Evolutionary conservation across 2,113 vertebrate species (phyloP).

Genomic region (Candoia aspera): DNA sequence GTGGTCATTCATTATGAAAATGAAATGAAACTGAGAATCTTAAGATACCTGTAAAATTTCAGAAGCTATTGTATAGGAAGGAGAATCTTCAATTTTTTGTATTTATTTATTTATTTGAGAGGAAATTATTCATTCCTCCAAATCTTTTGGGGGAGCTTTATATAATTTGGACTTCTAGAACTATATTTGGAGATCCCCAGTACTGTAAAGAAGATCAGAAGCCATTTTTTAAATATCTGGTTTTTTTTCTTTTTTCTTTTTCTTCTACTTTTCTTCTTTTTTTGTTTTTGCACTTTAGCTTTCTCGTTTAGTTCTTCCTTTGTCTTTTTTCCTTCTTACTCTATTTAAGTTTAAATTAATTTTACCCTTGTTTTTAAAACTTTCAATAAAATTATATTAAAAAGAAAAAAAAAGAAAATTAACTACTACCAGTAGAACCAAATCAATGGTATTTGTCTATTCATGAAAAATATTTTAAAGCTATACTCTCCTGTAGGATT

Average conservation of each 20-base stretch:
- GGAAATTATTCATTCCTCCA: background rate
- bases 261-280: no score
- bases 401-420: no score
- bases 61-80: background rate
- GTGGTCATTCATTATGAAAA: background rate
- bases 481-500: background rate
- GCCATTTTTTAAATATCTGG: no score
- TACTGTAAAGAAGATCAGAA: no score
- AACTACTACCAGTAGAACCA: background rate
- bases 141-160: background rate
- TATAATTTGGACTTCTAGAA: background rate
- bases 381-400: no score
- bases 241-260: no score
- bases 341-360: no score
- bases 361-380: no score
- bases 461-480: background rate
- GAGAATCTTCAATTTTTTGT: background rate
- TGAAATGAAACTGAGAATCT: background rate
- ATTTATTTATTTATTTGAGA: background rate
- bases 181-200: background rate
- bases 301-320: no score
- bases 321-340: no score
- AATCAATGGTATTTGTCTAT: background rate
- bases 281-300: no score
- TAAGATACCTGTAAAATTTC: background rate